These are phyloP conservation scores for Temnothorax rugatulus DNA, from an alignment of 2,888 invertebrate species.

Conservation along the genomic window DNA sequence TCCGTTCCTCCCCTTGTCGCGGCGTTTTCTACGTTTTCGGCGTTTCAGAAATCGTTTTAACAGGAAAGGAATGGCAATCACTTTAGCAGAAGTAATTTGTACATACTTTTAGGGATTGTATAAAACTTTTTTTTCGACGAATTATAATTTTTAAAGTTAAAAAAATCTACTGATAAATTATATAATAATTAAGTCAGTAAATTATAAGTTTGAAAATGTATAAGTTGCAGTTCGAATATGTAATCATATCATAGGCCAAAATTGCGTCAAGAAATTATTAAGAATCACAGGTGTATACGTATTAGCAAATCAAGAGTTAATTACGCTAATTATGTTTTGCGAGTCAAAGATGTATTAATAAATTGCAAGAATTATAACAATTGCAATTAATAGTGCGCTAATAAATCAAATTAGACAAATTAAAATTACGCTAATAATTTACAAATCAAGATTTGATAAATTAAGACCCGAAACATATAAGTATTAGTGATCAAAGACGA, in stretches of 20 bases:
- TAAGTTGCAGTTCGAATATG: not conserved
- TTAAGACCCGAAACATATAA: not conserved
- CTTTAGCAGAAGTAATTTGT: not conserved
- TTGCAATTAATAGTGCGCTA: not conserved
- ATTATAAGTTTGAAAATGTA: not conserved
- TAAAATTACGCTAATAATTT: not conserved
- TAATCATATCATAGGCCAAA: not conserved
- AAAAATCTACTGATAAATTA: not conserved
- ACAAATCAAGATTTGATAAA: not conserved
- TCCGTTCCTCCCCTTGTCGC: not conserved
- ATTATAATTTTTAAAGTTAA: not conserved
- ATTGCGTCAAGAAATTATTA: not conserved
- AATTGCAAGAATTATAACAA: not conserved
- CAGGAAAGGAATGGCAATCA: not conserved
- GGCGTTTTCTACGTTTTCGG: not conserved
- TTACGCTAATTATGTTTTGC: not conserved
- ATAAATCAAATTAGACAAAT: not conserved
- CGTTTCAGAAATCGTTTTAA: not conserved
- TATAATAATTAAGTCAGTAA: not conserved
- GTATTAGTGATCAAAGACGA: not conserved
- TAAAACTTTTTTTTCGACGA: not conserved
- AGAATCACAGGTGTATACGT: not conserved
- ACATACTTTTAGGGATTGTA: not conserved
- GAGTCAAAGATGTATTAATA: too few relatives aligned
- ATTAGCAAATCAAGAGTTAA: not conserved